phyloP scores from a whole-genome alignment of 2,113 vertebrate species.

The Probosciger aterrimus region DNA sequence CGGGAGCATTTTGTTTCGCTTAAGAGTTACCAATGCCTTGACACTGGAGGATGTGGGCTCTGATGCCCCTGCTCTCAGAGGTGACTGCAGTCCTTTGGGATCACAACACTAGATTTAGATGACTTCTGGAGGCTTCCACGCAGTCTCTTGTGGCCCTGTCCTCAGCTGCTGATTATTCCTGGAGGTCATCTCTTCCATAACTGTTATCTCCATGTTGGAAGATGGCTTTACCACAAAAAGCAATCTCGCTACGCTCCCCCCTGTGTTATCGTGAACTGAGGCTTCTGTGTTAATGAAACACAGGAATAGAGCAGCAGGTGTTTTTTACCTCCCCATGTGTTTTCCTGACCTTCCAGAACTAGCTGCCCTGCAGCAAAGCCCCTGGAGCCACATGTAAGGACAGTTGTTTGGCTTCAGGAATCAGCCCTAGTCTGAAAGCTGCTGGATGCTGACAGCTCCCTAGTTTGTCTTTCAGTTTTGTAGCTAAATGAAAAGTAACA shows the following conservation, averaged over 20 bases:
- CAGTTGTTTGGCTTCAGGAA: not conserved
- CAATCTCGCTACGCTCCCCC: rapidly evolving
- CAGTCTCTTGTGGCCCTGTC: not conserved
- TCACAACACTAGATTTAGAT: not conserved
- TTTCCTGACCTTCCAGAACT: not conserved
- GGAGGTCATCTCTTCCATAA: not conserved
- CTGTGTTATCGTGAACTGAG: rapidly evolving
- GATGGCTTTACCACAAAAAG: not conserved
- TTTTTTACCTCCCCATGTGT: not conserved
- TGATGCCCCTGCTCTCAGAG: not conserved
- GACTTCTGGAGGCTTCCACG: not conserved
- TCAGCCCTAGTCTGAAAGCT: rapidly evolving
- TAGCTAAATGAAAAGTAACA: not conserved
- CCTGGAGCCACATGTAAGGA: rapidly evolving
- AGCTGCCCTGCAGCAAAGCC: not conserved
- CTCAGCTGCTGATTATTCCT: not conserved
- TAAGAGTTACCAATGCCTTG: rapidly evolving
- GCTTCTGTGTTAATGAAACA: not conserved
- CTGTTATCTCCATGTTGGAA: not conserved
- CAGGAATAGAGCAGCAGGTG: not conserved
- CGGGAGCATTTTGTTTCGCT: rapidly evolving
- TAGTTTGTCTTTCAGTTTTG: not conserved
- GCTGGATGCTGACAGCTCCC: not conserved
- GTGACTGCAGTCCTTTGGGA: not conserved
- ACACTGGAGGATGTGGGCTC: rapidly evolving